Conservation (phyloP, 2,888 invertebrate species). For the Steinernema scapterisci region DNA sequence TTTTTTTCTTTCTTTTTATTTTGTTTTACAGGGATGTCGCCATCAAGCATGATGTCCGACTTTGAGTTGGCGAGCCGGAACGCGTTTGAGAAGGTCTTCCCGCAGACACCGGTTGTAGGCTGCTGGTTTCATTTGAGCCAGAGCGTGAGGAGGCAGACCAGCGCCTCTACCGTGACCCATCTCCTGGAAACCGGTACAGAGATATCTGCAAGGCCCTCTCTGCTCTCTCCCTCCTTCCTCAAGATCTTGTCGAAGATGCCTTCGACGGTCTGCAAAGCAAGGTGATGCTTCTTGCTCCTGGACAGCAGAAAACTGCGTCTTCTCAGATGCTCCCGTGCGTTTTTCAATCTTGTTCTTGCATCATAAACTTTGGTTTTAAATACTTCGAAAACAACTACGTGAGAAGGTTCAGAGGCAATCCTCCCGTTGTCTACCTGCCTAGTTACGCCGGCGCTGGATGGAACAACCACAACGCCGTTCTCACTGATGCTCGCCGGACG, state of each 20-base stretch:
- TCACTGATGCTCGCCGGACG: neutral
- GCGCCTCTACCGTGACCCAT: too few relatives aligned
- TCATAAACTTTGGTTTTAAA: too few relatives aligned
- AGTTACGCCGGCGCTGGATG: too few relatives aligned
- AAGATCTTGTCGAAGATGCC: neutral
- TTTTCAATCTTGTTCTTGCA: too few relatives aligned
- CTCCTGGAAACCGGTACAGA: too few relatives aligned
- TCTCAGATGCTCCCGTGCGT: too few relatives aligned
- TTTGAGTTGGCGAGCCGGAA: neutral
- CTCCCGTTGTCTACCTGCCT: too few relatives aligned
- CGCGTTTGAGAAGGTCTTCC: neutral
- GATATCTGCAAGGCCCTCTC: too few relatives aligned
- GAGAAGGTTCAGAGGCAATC: neutral
- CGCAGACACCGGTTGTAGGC: neutral
- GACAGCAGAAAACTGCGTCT: too few relatives aligned
- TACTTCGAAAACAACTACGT: neutral
- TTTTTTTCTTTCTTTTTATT: too few relatives aligned
- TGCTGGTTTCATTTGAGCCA: neutral
- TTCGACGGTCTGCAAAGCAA: neutral
- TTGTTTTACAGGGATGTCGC: too few relatives aligned
- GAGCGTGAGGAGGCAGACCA: neutral
- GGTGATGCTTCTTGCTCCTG: neutral
- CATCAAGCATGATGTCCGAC: neutral
- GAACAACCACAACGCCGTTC: neutral
- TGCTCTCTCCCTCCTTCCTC: neutral